Conservation (phyloP, 2,888 invertebrate species). For the Sinopyrophorus schimmeli region DNA sequence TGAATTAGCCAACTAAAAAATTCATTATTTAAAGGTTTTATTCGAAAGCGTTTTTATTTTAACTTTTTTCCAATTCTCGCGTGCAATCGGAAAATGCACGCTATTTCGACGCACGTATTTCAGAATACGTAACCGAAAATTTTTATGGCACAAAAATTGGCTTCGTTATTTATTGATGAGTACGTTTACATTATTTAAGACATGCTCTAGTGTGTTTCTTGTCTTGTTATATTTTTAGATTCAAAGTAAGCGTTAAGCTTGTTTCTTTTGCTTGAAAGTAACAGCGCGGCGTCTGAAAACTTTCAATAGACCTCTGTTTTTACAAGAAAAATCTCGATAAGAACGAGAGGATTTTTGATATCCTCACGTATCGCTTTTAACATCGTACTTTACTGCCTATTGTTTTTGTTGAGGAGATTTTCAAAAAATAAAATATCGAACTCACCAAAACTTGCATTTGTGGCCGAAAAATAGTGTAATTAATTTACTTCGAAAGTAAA, state of each 20-base stretch:
- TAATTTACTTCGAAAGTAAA: no score
- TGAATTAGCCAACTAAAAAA: constrained; percentile 6
- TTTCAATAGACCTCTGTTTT: constrained; percentile 20
- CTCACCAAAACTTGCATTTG: no score
- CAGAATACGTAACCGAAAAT: no score
- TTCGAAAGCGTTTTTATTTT: constrained; percentile 18
- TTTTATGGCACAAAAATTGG: constrained; percentile 18
- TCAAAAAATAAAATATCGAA: no score
- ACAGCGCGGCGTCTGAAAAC: constrained; percentile 14
- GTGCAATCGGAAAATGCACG: constrained; percentile 25
- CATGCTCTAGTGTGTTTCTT: constrained; percentile 12
- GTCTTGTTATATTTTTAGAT: constrained; percentile 15
- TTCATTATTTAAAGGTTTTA: constrained; percentile 18
- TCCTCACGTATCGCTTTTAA: constrained; percentile 14
- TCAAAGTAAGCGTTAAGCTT: constrained; percentile 15
- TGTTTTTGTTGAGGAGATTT: constrained; percentile 2
- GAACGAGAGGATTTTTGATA: constrained; percentile 10
- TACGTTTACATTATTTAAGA: constrained; percentile 24
- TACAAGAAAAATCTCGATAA: constrained; percentile 9
- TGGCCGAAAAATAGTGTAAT: no score
- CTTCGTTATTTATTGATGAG: constrained; percentile 19
- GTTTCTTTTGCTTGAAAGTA: constrained; percentile 11
- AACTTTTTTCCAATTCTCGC: constrained; percentile 23
- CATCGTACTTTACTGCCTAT: neutral
- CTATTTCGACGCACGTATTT: constrained; percentile 28